These are phyloP conservation scores for Siderastrea siderea DNA, from an alignment of 92 coral and sea anemone species.

Conservation along the genomic window DNA sequence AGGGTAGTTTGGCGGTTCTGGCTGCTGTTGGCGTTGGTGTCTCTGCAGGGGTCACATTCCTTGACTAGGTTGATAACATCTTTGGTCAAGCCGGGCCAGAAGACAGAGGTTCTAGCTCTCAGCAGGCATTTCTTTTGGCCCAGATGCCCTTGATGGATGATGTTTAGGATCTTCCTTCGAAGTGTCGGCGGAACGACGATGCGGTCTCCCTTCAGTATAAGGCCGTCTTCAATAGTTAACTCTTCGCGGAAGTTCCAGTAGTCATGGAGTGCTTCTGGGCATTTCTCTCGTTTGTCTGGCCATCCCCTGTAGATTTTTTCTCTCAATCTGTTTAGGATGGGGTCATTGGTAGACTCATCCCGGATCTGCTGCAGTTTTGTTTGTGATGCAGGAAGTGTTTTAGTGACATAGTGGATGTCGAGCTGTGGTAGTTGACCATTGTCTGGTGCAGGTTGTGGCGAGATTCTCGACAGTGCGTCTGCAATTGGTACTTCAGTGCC, in stretches of 20 bases:
- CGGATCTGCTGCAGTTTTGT: too few relatives aligned
- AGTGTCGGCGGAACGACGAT: constrained; percentile 51
- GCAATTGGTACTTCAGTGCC: constrained; percentile 63
- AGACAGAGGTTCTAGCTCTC: too few relatives aligned
- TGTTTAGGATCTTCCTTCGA: constrained; percentile 46
- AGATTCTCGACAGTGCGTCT: constrained; percentile 62
- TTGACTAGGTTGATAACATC: constrained; percentile 42
- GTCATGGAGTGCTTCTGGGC: constrained; percentile 57
- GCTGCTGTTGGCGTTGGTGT: constrained; percentile 50
- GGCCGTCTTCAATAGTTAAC: constrained; percentile 67
- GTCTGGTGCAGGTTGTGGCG: too few relatives aligned
- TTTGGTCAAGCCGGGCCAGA: constrained; percentile 73
- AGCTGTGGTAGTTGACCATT: too few relatives aligned
- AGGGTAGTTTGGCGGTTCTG: constrained; percentile 48
- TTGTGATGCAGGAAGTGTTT: too few relatives aligned
- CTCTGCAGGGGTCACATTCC: constrained; percentile 61
- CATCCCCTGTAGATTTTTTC: too few relatives aligned
- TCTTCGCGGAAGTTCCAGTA: constrained; percentile 80
- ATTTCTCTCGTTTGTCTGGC: too few relatives aligned
- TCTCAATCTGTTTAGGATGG: too few relatives aligned
- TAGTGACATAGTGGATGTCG: too few relatives aligned
- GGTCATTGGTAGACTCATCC: too few relatives aligned
- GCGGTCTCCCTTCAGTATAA: constrained; percentile 41
- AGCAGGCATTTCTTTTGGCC: too few relatives aligned
- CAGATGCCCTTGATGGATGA: constrained; percentile 60